These are phyloP conservation scores for Ceratina japonica DNA, from an alignment of 1,140 invertebrate species.

Conservation along the genomic window DNA sequence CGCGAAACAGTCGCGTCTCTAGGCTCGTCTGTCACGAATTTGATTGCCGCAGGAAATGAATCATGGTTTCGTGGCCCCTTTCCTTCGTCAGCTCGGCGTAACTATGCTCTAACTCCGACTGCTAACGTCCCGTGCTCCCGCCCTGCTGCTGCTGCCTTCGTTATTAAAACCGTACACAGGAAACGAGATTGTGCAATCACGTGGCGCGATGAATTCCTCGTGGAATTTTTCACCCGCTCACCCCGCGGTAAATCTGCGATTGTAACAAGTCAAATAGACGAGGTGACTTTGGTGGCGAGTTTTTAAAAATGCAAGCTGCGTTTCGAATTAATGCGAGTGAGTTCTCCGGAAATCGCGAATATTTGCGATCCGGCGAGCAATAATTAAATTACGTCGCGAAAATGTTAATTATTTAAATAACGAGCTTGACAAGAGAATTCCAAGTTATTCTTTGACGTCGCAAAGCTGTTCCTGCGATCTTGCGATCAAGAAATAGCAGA, in stretches of 20 bases:
- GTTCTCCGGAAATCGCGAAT: not conserved
- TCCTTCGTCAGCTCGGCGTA: not conserved
- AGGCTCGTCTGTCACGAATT: slow-evolving; percentile 4
- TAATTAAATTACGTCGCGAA: too few species aligned
- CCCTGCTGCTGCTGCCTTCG: not conserved
- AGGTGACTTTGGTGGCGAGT: not conserved
- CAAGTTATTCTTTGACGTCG: too few species aligned
- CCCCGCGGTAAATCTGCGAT: not conserved
- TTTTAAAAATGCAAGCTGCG: not conserved
- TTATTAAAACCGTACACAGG: slow-evolving; percentile 1
- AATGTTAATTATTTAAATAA: too few species aligned
- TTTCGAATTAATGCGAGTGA: not conserved
- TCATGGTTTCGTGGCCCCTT: slow-evolving; percentile 2
- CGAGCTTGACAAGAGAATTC: too few species aligned
- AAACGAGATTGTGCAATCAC: not conserved
- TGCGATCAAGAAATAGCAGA: not conserved
- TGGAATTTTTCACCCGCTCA: not conserved
- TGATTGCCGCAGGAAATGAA: slow-evolving; percentile 30
- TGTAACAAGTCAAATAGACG: not conserved
- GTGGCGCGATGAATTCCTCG: not conserved
- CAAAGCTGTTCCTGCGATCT: too few species aligned
- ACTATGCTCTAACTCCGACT: too few species aligned
- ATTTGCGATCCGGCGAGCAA: not conserved
- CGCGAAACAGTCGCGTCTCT: not conserved
- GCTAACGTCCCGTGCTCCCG: too few species aligned